Evolutionary conservation across 2,113 vertebrate genomes (phyloP).

Genomic region (Antechinus stuartii): DNA sequence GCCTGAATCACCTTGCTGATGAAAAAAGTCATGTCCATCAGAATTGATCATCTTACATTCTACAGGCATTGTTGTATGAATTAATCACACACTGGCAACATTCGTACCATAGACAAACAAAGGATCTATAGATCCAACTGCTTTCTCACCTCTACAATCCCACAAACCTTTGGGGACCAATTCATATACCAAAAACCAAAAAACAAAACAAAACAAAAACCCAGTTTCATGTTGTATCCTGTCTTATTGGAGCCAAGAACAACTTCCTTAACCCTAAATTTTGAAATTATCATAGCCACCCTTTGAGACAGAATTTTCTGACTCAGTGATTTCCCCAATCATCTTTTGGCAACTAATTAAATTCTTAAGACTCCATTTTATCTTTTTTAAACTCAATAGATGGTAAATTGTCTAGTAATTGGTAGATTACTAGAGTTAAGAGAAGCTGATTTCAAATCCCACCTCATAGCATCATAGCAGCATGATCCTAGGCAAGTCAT

Average conservation of each 20-base stretch:
- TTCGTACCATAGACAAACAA: slow-evolving; percentile 54
- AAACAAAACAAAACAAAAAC: too few species aligned
- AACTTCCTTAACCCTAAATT: background rate
- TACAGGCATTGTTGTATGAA: slow-evolving; percentile 31
- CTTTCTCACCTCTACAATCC: slow-evolving; percentile 44
- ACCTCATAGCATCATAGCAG: background rate
- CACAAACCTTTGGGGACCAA: slow-evolving; percentile 64
- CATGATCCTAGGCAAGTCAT: background rate
- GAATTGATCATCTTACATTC: background rate
- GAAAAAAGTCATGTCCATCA: too few species aligned
- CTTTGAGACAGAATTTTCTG: background rate
- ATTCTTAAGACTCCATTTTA: background rate
- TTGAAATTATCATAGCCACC: background rate
- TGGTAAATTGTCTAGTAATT: background rate
- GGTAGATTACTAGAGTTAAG: background rate
- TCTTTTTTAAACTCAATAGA: background rate
- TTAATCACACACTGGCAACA: slow-evolving; percentile 24
- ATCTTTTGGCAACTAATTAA: background rate
- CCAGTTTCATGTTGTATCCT: background rate
- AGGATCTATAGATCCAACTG: slow-evolving; percentile 68
- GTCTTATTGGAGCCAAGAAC: background rate
- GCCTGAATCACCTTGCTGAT: too few species aligned
- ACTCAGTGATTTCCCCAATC: background rate
- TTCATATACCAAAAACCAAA: slow-evolving; percentile 56
- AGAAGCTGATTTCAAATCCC: background rate